Base-by-base conservation (phyloP, 2,113 vertebrate genomes). In the Podilymbus podiceps region DNA sequence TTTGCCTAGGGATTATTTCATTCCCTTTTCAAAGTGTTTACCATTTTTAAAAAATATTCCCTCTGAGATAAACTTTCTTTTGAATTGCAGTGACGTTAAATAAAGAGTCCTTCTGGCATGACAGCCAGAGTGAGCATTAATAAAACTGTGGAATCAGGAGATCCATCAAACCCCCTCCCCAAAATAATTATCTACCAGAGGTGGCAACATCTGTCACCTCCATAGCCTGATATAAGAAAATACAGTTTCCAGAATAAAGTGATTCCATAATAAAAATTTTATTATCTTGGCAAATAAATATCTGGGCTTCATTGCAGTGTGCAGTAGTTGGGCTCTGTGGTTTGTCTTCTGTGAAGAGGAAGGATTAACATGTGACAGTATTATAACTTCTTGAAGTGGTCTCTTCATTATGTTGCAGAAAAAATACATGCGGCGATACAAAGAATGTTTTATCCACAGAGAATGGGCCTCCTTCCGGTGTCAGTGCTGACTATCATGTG, bases 401-500 rank as follows among this genome's bases (percentile, higher is more conserved):
- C 74, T 94, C 80, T 96, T 96, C 71, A 79, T 93, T 89, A 49
- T 85, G 74, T 78, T 80, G n/a, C 35, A 82, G 60, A 46, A 77
- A 79, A 80, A 87, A 23, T 44, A 6, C 82, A 89, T 85, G 90
- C 46, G 49, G 47, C 0, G 0, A 52, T 42, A 96, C 93, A 96
- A 96, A 95, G 96, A 68, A 67, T 42, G 83, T 82, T 93, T 95
- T 96, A 92, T 95, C 40, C 1, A 0, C 38, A 75, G 69, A 87
- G 56, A 94, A 75, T 31, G 27, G 35, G 68, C 68, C 56, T 69
- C 49, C 83, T 84, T 79, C 76, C 0, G 0, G 27, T 80, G 76
- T 55, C 56, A 25, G 78, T 77, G 85, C 94, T 97, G 96, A 97
- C 93, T 86, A 1, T 97, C 96, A 97, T 95, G 91, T 97, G 96